phyloP scores from a whole-genome alignment of 2,888 invertebrate species.

The Vannuccia rotundouncinata region DNA sequence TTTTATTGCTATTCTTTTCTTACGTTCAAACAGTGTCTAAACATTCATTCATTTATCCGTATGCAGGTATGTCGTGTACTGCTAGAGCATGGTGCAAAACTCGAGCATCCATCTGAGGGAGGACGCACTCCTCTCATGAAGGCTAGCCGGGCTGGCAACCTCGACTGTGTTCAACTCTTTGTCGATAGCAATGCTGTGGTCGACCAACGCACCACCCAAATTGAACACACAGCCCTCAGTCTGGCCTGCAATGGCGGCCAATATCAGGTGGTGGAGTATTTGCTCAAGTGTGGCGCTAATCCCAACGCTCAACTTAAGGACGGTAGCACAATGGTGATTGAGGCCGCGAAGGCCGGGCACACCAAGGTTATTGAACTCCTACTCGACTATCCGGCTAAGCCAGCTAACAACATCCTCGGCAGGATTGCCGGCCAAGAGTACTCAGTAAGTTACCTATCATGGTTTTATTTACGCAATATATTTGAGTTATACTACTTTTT shows the following conservation, averaged over 20 bases:
- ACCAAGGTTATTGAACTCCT: constrained; percentile 86
- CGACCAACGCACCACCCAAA: constrained; percentile 73
- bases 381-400: constrained; percentile 78
- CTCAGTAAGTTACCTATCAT: too few species aligned
- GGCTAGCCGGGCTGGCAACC: constrained; percentile 88
- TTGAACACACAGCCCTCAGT: constrained; percentile 92
- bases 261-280: constrained; percentile 47
- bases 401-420: too few species aligned
- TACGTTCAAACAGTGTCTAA: too few species aligned
- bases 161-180: constrained; percentile 90
- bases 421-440: too few species aligned
- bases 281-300: constrained; percentile 70
- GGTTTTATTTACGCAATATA: too few species aligned
- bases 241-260: constrained; percentile 94
- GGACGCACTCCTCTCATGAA: constrained; percentile 97
- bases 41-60: too few species aligned
- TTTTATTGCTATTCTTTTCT: too few species aligned
- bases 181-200: constrained; percentile 65
- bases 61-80: constrained; percentile 65
- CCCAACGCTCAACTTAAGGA: constrained; percentile 94
- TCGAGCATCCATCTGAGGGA: constrained; percentile 92
- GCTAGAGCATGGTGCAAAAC: constrained; percentile 77
- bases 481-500: too few species aligned
- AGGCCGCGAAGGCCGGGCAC: constrained; percentile 95
- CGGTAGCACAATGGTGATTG: constrained; percentile 94